phyloP scores from a whole-genome alignment of 1,140 invertebrate species.

The Matsumurasca onukii region DNA sequence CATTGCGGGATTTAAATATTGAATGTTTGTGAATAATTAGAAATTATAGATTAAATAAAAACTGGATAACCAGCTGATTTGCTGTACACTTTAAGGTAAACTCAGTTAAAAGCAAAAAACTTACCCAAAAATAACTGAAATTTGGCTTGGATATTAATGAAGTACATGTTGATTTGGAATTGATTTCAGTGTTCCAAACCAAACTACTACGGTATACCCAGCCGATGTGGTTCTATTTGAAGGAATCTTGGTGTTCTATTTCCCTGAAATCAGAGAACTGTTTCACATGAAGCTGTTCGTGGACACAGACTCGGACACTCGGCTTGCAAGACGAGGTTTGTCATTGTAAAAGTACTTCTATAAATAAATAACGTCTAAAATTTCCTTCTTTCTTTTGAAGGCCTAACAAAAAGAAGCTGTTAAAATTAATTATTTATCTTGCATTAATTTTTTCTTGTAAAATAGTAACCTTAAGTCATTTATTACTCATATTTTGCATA shows the following conservation, averaged over 20 bases:
- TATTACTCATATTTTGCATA: constrained; percentile 19
- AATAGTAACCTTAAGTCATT: background rate
- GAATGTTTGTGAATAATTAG: too few relatives aligned
- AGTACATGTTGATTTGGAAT: too few relatives aligned
- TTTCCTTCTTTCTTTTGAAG: background rate
- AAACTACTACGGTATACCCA: constrained; percentile 85
- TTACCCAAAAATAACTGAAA: too few relatives aligned
- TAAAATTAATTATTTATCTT: background rate
- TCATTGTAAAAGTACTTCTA: too few relatives aligned
- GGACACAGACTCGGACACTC: constrained; percentile 97
- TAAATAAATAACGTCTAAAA: background rate
- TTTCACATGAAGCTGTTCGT: constrained; percentile 99
- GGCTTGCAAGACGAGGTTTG: constrained; percentile 92
- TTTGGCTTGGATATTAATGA: too few relatives aligned
- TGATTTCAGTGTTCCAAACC: constrained; percentile 38
- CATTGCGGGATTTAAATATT: too few relatives aligned
- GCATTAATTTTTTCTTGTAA: background rate
- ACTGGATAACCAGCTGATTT: too few relatives aligned
- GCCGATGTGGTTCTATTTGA: constrained; percentile 98
- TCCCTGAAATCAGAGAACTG: constrained; percentile 88
- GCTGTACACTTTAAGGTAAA: too few relatives aligned
- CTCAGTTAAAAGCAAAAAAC: too few relatives aligned
- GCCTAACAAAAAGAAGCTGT: background rate
- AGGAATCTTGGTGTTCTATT: constrained; percentile 98
- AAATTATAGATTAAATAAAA: too few relatives aligned